Percentiles rank a stretch among this genome's conserved stretches.
These are phyloP conservation scores for Catocala fraxini DNA, from an alignment of 2,888 invertebrate genomes.

Conservation along the genomic window DNA sequence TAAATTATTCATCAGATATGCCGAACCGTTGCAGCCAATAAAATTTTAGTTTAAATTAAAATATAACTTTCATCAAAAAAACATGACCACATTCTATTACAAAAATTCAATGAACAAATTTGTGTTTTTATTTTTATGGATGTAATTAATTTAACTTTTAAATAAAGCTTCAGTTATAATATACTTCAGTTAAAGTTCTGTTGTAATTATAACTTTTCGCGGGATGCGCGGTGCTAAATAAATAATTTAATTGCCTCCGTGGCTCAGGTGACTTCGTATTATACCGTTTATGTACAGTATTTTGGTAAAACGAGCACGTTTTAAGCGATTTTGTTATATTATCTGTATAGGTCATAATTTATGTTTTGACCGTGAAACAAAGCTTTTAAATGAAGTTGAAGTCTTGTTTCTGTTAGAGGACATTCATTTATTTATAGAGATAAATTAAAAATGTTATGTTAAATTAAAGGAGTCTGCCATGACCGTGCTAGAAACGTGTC, in stretches of 20 bases:
- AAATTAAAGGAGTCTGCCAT: too few species aligned
- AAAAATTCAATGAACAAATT: slow-evolving; percentile 18
- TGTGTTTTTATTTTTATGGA: slow-evolving; percentile 5
- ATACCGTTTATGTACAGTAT: background rate
- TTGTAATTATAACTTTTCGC: slow-evolving; percentile 10
- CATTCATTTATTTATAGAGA: too few species aligned
- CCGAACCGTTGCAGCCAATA: background rate
- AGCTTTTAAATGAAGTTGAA: too few species aligned
- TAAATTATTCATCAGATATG: background rate
- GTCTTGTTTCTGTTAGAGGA: too few species aligned
- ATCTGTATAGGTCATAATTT: too few species aligned
- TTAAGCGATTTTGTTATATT: too few species aligned
- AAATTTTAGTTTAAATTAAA: background rate
- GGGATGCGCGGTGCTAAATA: background rate
- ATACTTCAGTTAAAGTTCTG: slow-evolving; percentile 1
- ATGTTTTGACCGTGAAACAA: too few species aligned
- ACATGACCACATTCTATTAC: background rate
- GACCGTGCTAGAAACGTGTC: too few species aligned
- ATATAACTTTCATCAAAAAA: background rate
- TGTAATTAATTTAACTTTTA: slow-evolving; percentile 34
- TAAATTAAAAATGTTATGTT: too few species aligned
- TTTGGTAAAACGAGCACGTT: too few species aligned
- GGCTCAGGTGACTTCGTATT: slow-evolving; percentile 2
- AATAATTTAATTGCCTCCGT: slow-evolving; percentile 5
- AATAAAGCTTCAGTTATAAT: slow-evolving; percentile 6